These are phyloP conservation scores for Ochotona curzoniae DNA, from an alignment of 2,113 vertebrate species.

Conservation along the genomic window DNA sequence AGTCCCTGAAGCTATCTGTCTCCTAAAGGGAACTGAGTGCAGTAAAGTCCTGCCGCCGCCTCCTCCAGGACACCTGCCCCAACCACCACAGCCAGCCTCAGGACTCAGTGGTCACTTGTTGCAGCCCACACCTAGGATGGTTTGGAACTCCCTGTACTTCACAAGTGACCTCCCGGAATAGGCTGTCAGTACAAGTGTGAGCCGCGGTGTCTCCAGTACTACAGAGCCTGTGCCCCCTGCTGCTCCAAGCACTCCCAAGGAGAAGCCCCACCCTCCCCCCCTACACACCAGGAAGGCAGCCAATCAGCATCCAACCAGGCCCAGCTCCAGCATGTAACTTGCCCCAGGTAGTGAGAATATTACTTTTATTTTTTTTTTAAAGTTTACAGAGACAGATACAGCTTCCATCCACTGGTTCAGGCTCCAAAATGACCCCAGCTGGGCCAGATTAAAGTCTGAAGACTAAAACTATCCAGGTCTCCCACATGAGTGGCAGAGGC, in stretches of 20 bases:
- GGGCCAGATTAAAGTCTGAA: no score
- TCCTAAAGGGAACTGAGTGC: neutral
- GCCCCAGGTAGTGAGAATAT: neutral
- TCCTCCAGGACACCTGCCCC: neutral
- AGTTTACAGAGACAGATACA: no score
- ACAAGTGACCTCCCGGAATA: neutral
- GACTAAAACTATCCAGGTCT: no score
- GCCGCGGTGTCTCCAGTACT: neutral
- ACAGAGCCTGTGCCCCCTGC: neutral
- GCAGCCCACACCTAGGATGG: neutral
- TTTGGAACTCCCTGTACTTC: neutral
- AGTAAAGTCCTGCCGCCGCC: rapidly evolving
- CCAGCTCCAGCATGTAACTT: neutral
- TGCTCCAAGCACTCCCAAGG: neutral
- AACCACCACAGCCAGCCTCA: neutral
- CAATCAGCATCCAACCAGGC: neutral
- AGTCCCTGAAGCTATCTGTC: neutral
- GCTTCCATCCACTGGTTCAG: no score
- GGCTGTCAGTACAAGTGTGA: neutral
- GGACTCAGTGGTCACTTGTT: neutral
- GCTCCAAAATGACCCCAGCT: no score
- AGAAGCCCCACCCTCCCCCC: neutral
- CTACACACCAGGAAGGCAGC: no score
- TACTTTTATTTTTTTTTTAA: no score
- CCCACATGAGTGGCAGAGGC: no score